These are phyloP conservation scores for Sebastes jordani DNA, from an alignment of 2,797 vertebrate species.

Conservation along the genomic window DNA sequence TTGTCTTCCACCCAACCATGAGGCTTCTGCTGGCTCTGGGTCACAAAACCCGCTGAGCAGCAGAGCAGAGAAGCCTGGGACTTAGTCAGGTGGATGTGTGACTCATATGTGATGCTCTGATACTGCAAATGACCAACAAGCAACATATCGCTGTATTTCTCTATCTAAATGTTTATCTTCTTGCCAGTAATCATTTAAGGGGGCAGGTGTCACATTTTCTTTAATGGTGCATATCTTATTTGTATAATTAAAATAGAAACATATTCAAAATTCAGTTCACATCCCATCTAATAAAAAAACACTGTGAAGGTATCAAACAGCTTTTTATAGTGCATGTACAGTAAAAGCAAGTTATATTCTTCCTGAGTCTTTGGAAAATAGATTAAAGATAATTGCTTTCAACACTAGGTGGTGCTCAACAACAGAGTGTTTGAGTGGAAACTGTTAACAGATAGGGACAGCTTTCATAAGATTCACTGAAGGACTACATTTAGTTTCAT, in stretches of 20 bases:
- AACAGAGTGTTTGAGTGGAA: slow-evolving; percentile 11
- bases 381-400: background rate
- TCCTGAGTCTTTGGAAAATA: background rate
- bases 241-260: background rate
- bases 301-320: too few relatives aligned
- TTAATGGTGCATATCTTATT: background rate
- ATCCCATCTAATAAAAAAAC: background rate
- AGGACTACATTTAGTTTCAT: background rate
- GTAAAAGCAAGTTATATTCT: background rate
- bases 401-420: slow-evolving; percentile 75
- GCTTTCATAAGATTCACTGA: background rate
- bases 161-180: background rate
- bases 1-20: slow-evolving; percentile 65
- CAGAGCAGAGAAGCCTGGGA: slow-evolving; percentile 13
- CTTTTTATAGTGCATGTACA: background rate
- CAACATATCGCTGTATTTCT: background rate
- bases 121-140: background rate
- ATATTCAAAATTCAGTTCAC: background rate
- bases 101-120: background rate
- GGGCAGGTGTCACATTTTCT: background rate
- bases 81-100: slow-evolving; percentile 30
- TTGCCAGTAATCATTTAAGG: background rate
- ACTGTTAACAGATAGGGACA: background rate
- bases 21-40: slow-evolving; percentile 49
- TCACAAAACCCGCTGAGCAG: slow-evolving; percentile 47